Conservation (phyloP, 2,113 vertebrate species). For the Platichthys flesus region DNA sequence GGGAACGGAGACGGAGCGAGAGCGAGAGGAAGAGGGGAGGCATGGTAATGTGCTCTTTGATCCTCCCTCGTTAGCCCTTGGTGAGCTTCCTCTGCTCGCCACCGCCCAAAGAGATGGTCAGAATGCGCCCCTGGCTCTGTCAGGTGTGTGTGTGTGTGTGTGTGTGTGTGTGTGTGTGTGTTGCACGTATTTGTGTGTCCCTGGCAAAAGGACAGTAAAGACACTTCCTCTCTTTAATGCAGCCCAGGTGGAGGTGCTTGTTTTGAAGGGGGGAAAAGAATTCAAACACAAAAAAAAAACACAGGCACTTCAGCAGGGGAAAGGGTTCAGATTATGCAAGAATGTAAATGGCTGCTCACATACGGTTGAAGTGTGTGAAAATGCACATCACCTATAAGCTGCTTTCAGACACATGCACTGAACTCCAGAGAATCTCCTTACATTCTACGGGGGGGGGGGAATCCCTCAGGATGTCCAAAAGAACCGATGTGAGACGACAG, state of each 20-base stretch:
- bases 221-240: conserved; percentile 78
- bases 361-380: neutral
- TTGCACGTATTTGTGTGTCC: conserved; percentile 1
- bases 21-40: conserved; percentile 70
- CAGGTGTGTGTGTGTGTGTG: conserved; percentile 29
- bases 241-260: conserved; percentile 75
- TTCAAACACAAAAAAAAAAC: conserved; percentile 11
- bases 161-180: neutral
- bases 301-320: neutral
- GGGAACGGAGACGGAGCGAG: conserved; percentile 35
- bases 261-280: conserved; percentile 37
- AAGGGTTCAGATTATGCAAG: conserved; percentile 16
- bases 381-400: no score
- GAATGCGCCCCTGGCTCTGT: conserved; percentile 51
- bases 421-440: no score
- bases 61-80: conserved; percentile 80
- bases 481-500: no score
- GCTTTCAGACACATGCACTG: no score
- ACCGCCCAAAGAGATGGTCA: conserved; percentile 74
- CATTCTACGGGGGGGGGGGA: no score
- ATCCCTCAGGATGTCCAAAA: no score
- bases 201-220: conserved; percentile 69
- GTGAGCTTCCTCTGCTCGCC: conserved; percentile 71
- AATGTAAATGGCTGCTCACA: conserved; percentile 15
- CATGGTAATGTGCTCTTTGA: conserved; percentile 84